Evolutionary conservation across 1,140 invertebrate genomes (phyloP), one percentile per base, ranked within the genome.

Genomic region (Drosophila mojavensis): DNA sequence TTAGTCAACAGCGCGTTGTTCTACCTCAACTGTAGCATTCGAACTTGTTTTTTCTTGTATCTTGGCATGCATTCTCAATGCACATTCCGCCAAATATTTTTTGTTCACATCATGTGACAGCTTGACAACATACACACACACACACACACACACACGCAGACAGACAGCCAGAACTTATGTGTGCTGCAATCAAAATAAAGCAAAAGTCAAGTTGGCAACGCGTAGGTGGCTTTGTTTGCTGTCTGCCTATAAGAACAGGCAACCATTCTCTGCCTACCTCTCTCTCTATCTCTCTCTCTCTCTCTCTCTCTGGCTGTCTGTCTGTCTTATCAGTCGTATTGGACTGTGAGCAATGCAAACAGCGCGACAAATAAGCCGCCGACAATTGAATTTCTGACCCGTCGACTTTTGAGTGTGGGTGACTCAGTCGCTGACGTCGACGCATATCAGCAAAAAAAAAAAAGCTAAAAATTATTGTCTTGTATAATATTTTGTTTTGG

Each of bases 61-160:
- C 39, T 53, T 50, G 61, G 43, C 59, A 11, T 39, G 61, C 61
- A 71, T 75, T 71, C 73, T 61, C 41, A 64, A 47, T 71, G 73
- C 73, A 71, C 67, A 75, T 75, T 75, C 61, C 73, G 43, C 48
- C 39, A 75, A 75, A 75, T 62, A 75, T 75, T 63, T 69, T 62
- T 62, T 69, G 62, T 69, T 62, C 54, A 75, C 56, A 70, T 64
- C 73, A 65, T 59, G 59, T 70, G 72, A 74, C 65, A 62, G 69
- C 69, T 66, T 72, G 69, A 39, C 69, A 63, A 33, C 47, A 59
- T 17, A 58, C 0, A 33, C 33, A 33, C 5, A 33, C 33, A 33
- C 47, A 59, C 24, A 58, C 24, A 41, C 6, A 33, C 33, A 33
- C 6, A 33, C 33, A 33, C 5, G 7, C 7, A 33, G 33, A 10